Conservation (phyloP, 2,888 invertebrate species). For the Tuta absoluta region DNA sequence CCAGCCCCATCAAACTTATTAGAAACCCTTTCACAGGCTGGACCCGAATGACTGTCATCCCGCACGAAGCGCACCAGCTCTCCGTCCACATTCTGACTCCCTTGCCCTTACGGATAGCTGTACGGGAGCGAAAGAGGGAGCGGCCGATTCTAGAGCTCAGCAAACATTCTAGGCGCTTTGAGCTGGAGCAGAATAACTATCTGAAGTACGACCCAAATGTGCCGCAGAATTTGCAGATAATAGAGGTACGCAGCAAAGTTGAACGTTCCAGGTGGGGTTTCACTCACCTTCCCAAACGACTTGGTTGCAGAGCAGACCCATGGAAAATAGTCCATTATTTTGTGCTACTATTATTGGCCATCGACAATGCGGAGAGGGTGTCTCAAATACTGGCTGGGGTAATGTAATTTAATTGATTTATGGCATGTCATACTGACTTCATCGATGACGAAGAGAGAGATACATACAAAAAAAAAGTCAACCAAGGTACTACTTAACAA, state of each 20-base stretch:
- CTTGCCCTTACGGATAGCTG: slow-evolving; percentile 59
- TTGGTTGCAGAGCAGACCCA: no score
- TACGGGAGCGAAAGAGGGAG: slow-evolving; percentile 64
- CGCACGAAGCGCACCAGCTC: slow-evolving; percentile 66
- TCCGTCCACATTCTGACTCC: slow-evolving; percentile 67
- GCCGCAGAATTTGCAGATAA: slow-evolving; percentile 71
- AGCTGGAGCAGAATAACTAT: slow-evolving; percentile 61
- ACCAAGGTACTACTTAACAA: no score
- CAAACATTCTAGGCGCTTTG: slow-evolving; percentile 57
- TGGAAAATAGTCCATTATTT: no score
- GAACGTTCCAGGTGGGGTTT: no score
- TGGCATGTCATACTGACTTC: no score
- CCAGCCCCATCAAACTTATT: slow-evolving; percentile 11
- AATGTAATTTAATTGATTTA: no score
- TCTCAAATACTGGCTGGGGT: no score
- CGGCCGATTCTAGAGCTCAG: slow-evolving; percentile 63
- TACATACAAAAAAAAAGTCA: no score
- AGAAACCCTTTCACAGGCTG: slow-evolving; percentile 51
- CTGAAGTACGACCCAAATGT: slow-evolving; percentile 71
- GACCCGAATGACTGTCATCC: slow-evolving; percentile 67
- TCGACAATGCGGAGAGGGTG: no score
- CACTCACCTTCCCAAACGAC: no score
- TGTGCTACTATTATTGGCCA: no score
- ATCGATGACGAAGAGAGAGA: no score
- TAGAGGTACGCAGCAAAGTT: slow-evolving; percentile 67